Evolutionary conservation across 2,797 vertebrate genomes (phyloP), one percentile per base, ranked within the genome.

Genomic region (Coracias cyanogaster): DNA sequence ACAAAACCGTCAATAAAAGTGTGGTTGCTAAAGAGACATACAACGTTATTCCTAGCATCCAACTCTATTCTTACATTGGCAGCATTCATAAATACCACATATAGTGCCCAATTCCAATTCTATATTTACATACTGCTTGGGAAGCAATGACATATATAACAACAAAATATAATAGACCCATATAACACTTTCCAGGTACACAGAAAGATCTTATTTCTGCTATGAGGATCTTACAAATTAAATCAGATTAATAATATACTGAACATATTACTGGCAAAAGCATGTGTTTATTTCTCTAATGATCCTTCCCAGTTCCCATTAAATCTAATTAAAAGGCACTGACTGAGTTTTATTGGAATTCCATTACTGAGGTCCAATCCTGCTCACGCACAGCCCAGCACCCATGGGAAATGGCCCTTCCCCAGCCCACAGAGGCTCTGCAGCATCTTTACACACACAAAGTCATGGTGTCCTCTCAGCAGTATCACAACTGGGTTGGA

Each of bases 311-410:
- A 93, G 82, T n/a, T 92, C 65, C 69, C 79, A 91, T 91, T 94
- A 95, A 94, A 96, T 87, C 84, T 74, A 88, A 96, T 93, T 91
- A 91, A 94, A 95, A 94, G 69, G 66, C 86, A 92, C 41, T 76
- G 61, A 94, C 31, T 66, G 92, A 76, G 57, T 91, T 92, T 91
- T 86, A 96, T 90, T 78, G 87, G 72, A 91, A 97, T 96, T 85
- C 90, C 91, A 76, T 92, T 95, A 95, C 33, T 2, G 5, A 88
- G 76, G 80, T 76, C 69, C 89, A 78, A 61, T 78, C 66, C 83
- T 78, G 78, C 67, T 78, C 39, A 1, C 29, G 6, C 62, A 26
- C 4, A 66, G 54, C 24, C 57, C 1, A 0, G 37, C 29, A 52
- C 29, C 37, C 71, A 12, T 0, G 0, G 70, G 55, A 81, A 74